These are phyloP conservation scores for Monoplex corrugatus DNA, from an alignment of 2,888 invertebrate genomes.

Conservation along the genomic window DNA sequence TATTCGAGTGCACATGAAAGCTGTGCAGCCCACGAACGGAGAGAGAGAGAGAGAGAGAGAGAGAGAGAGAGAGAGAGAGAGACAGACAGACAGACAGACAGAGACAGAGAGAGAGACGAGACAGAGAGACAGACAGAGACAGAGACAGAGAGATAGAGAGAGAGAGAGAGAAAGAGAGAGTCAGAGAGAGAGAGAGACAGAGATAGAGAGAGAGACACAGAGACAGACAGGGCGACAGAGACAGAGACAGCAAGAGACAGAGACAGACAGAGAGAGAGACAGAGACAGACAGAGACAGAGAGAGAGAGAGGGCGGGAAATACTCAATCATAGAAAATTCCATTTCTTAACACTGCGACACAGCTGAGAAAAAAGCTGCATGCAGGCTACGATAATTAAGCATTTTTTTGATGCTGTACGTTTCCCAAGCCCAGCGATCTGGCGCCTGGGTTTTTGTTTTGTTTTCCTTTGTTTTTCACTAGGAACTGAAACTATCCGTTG, in stretches of 20 bases:
- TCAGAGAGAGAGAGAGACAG: not conserved
- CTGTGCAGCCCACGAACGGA: no score
- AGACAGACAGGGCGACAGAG: not conserved
- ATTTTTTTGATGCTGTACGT: no score
- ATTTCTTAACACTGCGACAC: no score
- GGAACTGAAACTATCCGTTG: no score
- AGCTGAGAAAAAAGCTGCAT: no score
- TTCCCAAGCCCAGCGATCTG: no score
- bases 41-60: not conserved
- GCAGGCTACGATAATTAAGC: no score
- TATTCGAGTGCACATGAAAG: no score
- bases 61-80: not conserved
- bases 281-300: not conserved
- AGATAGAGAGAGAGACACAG: not conserved
- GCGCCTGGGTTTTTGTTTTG: no score
- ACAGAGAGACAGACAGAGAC: not conserved
- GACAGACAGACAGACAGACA: not conserved
- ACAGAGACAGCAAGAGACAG: not conserved
- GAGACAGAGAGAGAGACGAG: not conserved
- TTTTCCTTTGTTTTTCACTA: no score
- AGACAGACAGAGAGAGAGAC: not conserved
- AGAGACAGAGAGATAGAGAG: not conserved
- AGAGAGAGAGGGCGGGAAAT: not conserved
- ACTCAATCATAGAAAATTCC: no score
- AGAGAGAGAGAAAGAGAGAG: not conserved